Percentiles rank a stretch among this genome's conserved stretches.
Conservation (phyloP, 2,113 vertebrate genomes). For the Scophthalmus maximus region DNA sequence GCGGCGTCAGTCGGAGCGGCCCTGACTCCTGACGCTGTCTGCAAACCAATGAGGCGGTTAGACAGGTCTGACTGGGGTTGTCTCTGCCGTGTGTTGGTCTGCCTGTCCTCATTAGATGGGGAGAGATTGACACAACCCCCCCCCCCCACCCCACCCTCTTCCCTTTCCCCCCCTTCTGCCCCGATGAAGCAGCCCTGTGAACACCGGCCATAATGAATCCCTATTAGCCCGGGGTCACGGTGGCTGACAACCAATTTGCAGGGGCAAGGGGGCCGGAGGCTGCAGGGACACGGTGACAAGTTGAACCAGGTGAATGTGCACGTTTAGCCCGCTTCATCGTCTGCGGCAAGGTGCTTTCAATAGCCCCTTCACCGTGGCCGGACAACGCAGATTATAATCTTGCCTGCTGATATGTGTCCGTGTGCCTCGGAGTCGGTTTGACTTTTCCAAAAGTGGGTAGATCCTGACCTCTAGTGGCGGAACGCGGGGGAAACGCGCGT, state of each 20-base stretch:
- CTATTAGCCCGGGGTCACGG: constrained; percentile 66
- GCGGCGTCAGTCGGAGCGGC: background rate
- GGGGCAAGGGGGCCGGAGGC: constrained; percentile 3
- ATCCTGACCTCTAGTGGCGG: constrained; percentile 72
- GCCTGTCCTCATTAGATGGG: constrained; percentile 69
- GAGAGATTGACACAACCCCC: constrained; percentile 53
- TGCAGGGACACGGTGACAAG: constrained; percentile 37
- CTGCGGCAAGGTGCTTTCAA: too few relatives aligned
- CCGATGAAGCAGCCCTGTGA: constrained; percentile 40
- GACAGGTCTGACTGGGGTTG: constrained; percentile 33
- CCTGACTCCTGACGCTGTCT: constrained; percentile 25
- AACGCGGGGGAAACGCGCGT: too few relatives aligned
- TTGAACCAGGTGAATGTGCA: constrained; percentile 38
- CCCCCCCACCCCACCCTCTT: background rate
- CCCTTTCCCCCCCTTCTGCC: constrained; percentile 1
- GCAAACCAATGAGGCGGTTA: constrained; percentile 35
- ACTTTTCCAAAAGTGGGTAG: constrained; percentile 7
- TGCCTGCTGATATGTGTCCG: constrained; percentile 5
- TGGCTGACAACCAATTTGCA: constrained; percentile 70
- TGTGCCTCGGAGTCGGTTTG: constrained; percentile 8
- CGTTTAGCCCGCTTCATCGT: constrained; percentile 18
- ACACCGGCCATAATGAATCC: constrained; percentile 71
- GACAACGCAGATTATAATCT: constrained; percentile 20
- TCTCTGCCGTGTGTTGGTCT: constrained; percentile 57
- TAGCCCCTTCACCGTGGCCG: constrained; percentile 7